Evolutionary conservation across 2,888 invertebrate species (phyloP), one percentile per base, ranked within the genome.

Genomic region (Drosophila siamana): DNA sequence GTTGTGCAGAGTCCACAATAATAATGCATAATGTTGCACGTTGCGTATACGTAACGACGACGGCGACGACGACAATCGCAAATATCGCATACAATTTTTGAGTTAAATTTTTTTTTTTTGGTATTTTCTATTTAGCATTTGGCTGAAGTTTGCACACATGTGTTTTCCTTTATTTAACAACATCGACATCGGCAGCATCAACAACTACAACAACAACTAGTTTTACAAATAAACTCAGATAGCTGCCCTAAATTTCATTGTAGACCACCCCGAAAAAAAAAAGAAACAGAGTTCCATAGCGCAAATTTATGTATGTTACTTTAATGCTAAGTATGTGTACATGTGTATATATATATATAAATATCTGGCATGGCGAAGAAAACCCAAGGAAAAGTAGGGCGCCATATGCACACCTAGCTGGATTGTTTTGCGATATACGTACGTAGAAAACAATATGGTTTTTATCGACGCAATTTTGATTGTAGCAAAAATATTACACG

Each of bases 401-500:
- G 69, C 84, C 88, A 88, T 77, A 74, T 86, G 87, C 70, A 69
- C 80, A 82, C 82, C 82, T 85, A 66, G 66, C 24, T 66, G 47
- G 50, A 65, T 68, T 57, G 13, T 40, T 43, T n/a, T 19, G 6
- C 38, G 41, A 62, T 80, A 52, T 36, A 28, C 56, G 24, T 24
- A 26, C 1, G 7, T 26, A 33, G n/a, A 69, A 44, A 74, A 88
- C 89, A 88, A 85, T 85, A 87, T 85, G 85, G 85, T 78, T 78
- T 88, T 89, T 87, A 89, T 85, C 85, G 87, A 48, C 63, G 9
- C 54, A 72, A 47, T 57, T 63, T 71, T 80, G 87, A 86, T 79
- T 87, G 86, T 88, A 80, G 81, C 68, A 69, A 80, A 88, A 87
- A 80, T 86, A 86, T 84, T 87, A 85, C 89, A 84, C 81, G 81